phyloP scores from a whole-genome alignment of 2,888 invertebrate species.

The Tiliacea aurago region DNA sequence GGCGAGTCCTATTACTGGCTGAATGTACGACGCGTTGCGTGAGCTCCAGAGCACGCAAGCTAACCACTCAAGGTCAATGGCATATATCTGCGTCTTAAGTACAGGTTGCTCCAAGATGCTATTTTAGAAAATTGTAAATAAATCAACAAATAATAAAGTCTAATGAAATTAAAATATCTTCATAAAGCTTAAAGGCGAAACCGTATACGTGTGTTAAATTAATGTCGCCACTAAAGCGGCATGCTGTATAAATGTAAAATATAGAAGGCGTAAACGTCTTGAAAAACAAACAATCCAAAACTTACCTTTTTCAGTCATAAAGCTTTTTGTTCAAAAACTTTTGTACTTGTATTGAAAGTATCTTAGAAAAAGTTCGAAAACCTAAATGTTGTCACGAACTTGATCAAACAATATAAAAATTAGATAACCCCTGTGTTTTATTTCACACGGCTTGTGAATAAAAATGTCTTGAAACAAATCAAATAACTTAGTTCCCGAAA shows the following conservation, averaged over 20 bases:
- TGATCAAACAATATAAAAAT: conserved; percentile 41
- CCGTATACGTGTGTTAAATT: too few species aligned
- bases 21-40: too few species aligned
- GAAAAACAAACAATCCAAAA: conserved; percentile 24
- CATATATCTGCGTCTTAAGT: too few species aligned
- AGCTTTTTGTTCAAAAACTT: conserved; percentile 9
- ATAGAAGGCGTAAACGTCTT: conserved; percentile 1
- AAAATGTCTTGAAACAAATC: conserved; percentile 40
- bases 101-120: too few species aligned
- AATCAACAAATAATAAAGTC: too few species aligned
- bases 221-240: too few species aligned
- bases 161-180: too few species aligned
- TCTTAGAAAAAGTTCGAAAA: conserved; percentile 23
- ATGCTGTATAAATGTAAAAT: not conserved
- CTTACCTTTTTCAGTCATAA: conserved; percentile 9
- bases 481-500: conserved; percentile 15
- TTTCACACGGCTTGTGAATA: conserved; percentile 63
- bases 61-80: too few species aligned
- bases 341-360: conserved; percentile 12
- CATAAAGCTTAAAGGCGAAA: too few species aligned
- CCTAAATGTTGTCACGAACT: conserved; percentile 29
- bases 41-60: too few species aligned
- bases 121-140: too few species aligned
- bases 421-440: conserved; percentile 43
- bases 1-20: too few species aligned